Conservation (phyloP, 2,888 invertebrate species). For the Leptinotarsa rubiginosa region DNA sequence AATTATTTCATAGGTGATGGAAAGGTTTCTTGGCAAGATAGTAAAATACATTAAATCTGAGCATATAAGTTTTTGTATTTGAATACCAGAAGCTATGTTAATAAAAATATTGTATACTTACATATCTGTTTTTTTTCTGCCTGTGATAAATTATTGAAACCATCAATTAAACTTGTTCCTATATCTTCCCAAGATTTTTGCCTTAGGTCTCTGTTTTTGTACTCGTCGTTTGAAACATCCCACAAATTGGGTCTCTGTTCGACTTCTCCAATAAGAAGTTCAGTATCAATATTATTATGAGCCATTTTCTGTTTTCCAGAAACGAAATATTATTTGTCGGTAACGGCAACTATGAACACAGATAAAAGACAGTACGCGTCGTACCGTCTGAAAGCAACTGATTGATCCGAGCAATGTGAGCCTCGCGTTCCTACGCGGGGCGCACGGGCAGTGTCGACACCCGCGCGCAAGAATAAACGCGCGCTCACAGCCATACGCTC, state of each 20-base stretch:
- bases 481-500: neutral
- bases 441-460: neutral
- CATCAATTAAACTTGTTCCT: conserved; percentile 1
- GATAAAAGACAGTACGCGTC: neutral
- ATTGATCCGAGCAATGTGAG: neutral
- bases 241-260: neutral
- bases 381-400: neutral
- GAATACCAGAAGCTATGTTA: neutral
- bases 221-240: conserved; percentile 1
- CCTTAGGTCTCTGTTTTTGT: neutral
- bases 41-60: conserved; percentile 2
- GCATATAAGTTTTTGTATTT: neutral
- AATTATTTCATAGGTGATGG: conserved; percentile 1
- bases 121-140: neutral
- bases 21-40: neutral
- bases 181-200: neutral
- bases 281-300: neutral
- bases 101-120: conserved; percentile 1
- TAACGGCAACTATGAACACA: neutral
- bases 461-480: neutral
- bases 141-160: neutral
- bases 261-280: neutral
- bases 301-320: neutral
- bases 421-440: neutral
- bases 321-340: neutral